phyloP scores from a whole-genome alignment of 2,113 vertebrate genomes.

The Heterotilapia buettikoferi region DNA sequence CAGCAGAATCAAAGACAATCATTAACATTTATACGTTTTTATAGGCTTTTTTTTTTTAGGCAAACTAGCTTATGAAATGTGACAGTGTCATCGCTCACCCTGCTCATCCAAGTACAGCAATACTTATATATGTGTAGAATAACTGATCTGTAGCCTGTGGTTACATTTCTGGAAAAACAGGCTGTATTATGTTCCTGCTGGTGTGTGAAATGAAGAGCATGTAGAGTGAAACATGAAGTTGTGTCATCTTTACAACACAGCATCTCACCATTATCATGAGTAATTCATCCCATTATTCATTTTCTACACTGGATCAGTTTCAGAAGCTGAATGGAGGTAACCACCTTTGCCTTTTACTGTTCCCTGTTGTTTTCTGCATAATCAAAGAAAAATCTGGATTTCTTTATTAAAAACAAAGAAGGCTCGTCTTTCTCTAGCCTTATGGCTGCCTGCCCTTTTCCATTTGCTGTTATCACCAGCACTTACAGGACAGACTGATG shows the following conservation, averaged over 20 bases:
- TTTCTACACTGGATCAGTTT: not conserved
- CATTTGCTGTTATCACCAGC: not conserved
- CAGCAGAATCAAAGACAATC: not conserved
- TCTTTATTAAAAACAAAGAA: not conserved
- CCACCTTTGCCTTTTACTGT: not conserved
- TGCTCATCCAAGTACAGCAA: not conserved
- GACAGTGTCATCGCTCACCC: not conserved
- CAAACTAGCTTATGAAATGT: not conserved
- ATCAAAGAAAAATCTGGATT: not conserved
- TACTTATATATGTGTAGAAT: not conserved
- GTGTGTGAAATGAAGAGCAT: not conserved
- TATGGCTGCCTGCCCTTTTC: not conserved
- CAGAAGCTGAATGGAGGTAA: not conserved
- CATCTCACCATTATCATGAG: not conserved
- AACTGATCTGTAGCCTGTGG: not conserved
- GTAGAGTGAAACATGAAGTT: not conserved
- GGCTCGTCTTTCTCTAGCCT: not conserved
- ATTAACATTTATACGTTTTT: not conserved
- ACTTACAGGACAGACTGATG: not conserved
- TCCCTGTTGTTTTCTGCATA: not conserved
- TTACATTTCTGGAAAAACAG: not conserved
- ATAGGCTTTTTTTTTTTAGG: not conserved
- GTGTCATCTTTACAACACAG: not conserved
- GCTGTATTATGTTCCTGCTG: not conserved
- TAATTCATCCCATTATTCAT: not conserved